phyloP scores from a whole-genome alignment of 1,140 invertebrate genomes.

The Pantala flavescens region DNA sequence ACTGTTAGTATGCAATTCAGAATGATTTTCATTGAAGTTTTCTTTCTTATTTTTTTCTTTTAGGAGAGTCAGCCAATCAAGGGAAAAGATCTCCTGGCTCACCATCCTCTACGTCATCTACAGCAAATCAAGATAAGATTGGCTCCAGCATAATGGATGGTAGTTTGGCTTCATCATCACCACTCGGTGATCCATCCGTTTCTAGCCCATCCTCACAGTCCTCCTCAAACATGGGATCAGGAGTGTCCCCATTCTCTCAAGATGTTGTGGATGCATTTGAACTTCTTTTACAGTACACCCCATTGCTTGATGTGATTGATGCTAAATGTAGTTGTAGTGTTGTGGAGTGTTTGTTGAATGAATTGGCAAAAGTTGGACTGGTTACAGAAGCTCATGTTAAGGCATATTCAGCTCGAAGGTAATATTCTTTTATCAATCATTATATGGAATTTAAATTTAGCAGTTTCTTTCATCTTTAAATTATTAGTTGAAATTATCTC shows the following conservation, averaged over 20 bases:
- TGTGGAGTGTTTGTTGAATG: slow-evolving; percentile 69
- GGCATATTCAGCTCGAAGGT: slow-evolving; percentile 57
- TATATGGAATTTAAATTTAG: neutral
- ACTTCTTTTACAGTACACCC: slow-evolving; percentile 64
- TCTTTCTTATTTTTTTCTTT: neutral
- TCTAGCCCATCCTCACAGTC: neutral
- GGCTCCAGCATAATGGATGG: neutral
- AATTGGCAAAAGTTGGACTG: slow-evolving; percentile 68
- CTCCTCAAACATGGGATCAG: neutral
- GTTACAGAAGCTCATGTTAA: slow-evolving; percentile 66
- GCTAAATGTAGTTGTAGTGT: slow-evolving; percentile 78
- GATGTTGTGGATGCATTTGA: slow-evolving; percentile 75
- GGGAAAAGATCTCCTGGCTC: neutral
- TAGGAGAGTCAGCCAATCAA: neutral
- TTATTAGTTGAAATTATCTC: neutral
- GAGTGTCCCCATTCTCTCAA: slow-evolving; percentile 39
- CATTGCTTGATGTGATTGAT: slow-evolving; percentile 80
- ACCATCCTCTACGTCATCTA: neutral
- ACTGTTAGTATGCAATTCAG: no score
- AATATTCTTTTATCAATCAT: slow-evolving; percentile 25
- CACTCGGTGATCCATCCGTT: neutral
- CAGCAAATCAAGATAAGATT: neutral
- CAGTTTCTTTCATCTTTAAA: neutral
- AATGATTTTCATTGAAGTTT: no score
- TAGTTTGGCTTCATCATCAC: neutral